These are phyloP conservation scores for Heliothis peltigera DNA, from an alignment of 2,888 invertebrate species.

Conservation along the genomic window DNA sequence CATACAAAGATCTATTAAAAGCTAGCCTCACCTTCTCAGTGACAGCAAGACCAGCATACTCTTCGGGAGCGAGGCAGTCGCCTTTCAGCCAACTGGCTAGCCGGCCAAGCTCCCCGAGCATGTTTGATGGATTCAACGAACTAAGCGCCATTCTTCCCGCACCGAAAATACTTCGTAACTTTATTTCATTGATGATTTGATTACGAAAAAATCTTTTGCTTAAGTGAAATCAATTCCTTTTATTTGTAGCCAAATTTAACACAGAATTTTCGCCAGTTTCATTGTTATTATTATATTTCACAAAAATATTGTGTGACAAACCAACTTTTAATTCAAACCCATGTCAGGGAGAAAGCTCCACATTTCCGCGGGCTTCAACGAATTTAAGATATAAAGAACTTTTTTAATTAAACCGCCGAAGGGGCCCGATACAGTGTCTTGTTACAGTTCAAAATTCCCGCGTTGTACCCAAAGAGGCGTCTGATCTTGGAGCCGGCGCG, in stretches of 20 bases:
- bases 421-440: conserved; percentile 10
- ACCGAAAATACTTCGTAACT: conserved; percentile 16
- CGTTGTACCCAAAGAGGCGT: conserved; percentile 47
- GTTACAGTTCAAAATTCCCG: conserved; percentile 18
- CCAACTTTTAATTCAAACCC: conserved; percentile 42
- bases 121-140: conserved; percentile 81
- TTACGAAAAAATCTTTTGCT: neutral
- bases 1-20: neutral
- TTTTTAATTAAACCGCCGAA: conserved; percentile 37
- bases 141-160: conserved; percentile 78
- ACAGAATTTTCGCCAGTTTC: conserved; percentile 13
- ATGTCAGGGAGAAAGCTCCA: conserved; percentile 7
- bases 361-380: conserved; percentile 26
- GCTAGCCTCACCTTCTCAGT: conserved; percentile 82
- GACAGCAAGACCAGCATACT: conserved; percentile 82
- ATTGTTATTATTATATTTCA: conserved; percentile 23
- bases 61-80: conserved; percentile 81
- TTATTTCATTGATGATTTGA: conserved; percentile 31
- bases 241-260: conserved; percentile 20
- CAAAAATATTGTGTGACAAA: conserved; percentile 16
- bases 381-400: conserved; percentile 34
- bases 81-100: conserved; percentile 85
- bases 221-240: neutral
- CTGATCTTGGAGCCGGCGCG: conserved; percentile 57
- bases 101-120: conserved; percentile 85